Evolutionary conservation across 1,140 invertebrate genomes (phyloP).

Genomic region (Lanistes nyassanus): DNA sequence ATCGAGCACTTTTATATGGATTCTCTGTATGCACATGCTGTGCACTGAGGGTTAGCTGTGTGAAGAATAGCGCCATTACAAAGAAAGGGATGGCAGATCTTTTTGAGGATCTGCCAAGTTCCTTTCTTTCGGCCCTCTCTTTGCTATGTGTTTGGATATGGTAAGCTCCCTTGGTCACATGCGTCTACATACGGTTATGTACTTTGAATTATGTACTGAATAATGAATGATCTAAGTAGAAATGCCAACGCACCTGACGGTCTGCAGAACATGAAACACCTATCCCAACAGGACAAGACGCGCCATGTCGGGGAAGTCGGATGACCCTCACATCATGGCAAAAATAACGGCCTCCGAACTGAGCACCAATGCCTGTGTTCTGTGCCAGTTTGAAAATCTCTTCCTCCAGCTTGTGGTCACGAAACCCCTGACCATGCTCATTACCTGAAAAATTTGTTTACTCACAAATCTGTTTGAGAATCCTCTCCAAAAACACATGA

Average conservation of each 20-base stretch:
- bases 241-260: slow-evolving; percentile 56
- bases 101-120: too few species aligned
- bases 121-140: too few species aligned
- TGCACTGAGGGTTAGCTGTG: too few species aligned
- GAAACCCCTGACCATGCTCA: slow-evolving; percentile 65
- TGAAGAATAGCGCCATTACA: too few species aligned
- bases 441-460: slow-evolving; percentile 52
- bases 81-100: too few species aligned
- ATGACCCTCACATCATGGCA: slow-evolving; percentile 68
- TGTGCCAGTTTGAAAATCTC: slow-evolving; percentile 64
- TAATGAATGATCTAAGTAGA: not conserved
- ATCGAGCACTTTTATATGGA: too few species aligned
- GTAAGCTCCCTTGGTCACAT: too few species aligned
- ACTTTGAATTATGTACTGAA: not conserved
- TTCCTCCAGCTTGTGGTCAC: slow-evolving; percentile 63
- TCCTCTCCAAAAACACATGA: not conserved
- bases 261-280: slow-evolving; percentile 68
- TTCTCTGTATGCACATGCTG: not conserved
- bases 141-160: too few species aligned
- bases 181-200: not conserved
- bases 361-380: slow-evolving; percentile 65
- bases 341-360: slow-evolving; percentile 69
- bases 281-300: slow-evolving; percentile 67
- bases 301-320: slow-evolving; percentile 65
- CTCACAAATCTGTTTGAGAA: slow-evolving; percentile 7